Evolutionary conservation across 2,888 invertebrate genomes (phyloP).

Genomic region (Troilus luridus): DNA sequence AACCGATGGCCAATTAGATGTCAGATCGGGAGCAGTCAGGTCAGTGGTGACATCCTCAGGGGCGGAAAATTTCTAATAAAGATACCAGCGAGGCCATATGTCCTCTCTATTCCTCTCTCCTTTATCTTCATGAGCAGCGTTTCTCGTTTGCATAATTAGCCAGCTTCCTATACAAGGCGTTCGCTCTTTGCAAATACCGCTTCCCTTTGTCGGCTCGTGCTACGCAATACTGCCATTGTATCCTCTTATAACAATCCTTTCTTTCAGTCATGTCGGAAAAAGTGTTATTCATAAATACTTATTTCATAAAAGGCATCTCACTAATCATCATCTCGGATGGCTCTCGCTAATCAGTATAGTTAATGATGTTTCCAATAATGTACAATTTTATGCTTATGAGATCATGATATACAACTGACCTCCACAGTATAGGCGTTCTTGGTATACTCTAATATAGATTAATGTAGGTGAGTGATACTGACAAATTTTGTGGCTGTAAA

Average conservation of each 20-base stretch:
- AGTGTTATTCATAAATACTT: background rate
- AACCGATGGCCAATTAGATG: slow-evolving; percentile 26
- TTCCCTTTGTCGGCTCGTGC: background rate
- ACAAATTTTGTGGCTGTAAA: no score
- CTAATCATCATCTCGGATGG: no score
- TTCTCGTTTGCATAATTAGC: slow-evolving; percentile 21
- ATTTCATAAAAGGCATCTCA: background rate
- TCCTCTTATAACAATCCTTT: background rate
- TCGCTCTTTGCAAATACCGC: background rate
- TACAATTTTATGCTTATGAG: no score
- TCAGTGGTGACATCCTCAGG: background rate
- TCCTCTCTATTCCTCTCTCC: background rate
- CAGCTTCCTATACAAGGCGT: background rate
- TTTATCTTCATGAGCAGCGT: background rate
- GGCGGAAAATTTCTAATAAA: slow-evolving; percentile 44
- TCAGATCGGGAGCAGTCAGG: slow-evolving; percentile 28
- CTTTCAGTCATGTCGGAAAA: background rate
- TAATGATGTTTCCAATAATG: no score
- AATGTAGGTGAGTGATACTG: no score
- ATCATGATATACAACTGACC: no score
- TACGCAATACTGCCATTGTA: background rate
- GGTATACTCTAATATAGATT: no score
- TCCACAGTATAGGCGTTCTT: no score
- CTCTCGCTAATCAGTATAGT: no score
- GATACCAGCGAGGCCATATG: background rate